Evolutionary conservation across 2,113 vertebrate species (phyloP), one percentile per base, ranked within the genome.

Genomic region (Conger conger): DNA sequence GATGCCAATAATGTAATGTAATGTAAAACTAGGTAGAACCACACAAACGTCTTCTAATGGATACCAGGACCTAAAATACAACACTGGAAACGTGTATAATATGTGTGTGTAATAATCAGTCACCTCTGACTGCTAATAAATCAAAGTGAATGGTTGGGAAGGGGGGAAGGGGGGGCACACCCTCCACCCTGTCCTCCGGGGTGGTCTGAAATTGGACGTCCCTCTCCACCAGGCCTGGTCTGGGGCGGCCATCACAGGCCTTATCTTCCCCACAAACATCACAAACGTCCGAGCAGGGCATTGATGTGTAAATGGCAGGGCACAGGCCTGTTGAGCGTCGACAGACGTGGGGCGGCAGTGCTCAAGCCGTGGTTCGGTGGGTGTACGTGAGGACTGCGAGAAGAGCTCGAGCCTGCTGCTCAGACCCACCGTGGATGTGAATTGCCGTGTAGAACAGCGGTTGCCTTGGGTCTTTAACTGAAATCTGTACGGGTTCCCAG

Each of bases 41-140:
- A n/a, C n/a, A n/a, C n/a, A n/a, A n/a, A n/a, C n/a, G n/a, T n/a
- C n/a, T n/a, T n/a, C n/a, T n/a, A n/a, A n/a, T n/a, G n/a, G n/a
- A n/a, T n/a, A n/a, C n/a, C n/a, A n/a, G n/a, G n/a, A n/a, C n/a
- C n/a, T n/a, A n/a, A n/a, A n/a, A n/a, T n/a, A n/a, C n/a, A n/a
- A n/a, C n/a, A n/a, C n/a, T n/a, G n/a, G n/a, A n/a, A n/a, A n/a
- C n/a, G n/a, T n/a, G n/a, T n/a, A n/a, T n/a, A n/a, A n/a, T n/a
- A 53, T 38, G 73, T 35, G 45, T 45, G 20, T 83, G 13, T 38
- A 79, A 83, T 76, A 50, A n/a, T 17, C 35, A 81, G 27, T 20
- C 20, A 4, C 6, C 76, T 38, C 57, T 63, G 18, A 15, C 15
- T 35, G 73, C 76, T 63, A 79, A 82, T 86, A 60, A 86, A 83